Conservation (phyloP, 2,113 vertebrate genomes). For the Lota lota region DNA sequence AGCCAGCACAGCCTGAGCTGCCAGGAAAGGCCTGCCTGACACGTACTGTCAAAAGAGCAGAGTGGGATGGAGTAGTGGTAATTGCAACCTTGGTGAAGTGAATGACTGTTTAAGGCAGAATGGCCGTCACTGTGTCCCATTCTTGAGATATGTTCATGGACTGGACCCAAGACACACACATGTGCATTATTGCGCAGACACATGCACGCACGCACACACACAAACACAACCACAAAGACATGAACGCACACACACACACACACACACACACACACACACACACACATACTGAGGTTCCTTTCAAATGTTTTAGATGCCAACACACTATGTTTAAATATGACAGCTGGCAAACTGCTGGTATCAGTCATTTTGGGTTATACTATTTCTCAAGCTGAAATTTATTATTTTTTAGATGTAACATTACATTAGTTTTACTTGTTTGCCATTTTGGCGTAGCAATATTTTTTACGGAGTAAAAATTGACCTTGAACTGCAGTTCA, state of each 20-base stretch:
- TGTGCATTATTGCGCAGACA: not conserved
- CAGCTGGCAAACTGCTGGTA: too few relatives aligned
- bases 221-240: too few relatives aligned
- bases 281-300: too few relatives aligned
- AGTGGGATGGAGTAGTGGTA: constrained; percentile 45
- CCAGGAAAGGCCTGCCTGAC: constrained; percentile 39
- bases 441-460: too few relatives aligned
- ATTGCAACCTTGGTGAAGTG: constrained; percentile 53
- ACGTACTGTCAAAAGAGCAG: constrained; percentile 48
- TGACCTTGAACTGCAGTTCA: not conserved
- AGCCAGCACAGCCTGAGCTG: constrained; percentile 51
- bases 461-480: too few relatives aligned
- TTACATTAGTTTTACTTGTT: too few relatives aligned
- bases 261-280: too few relatives aligned
- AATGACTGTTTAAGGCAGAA: constrained; percentile 58
- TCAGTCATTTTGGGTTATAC: too few relatives aligned
- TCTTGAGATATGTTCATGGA: constrained; percentile 52
- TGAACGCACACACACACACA: not conserved
- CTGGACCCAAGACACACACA: constrained; percentile 24
- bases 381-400: too few relatives aligned
- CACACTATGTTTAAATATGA: too few relatives aligned
- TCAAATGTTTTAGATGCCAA: too few relatives aligned
- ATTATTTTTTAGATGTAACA: too few relatives aligned
- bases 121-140: constrained; percentile 38
- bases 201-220: not conserved